phyloP scores from a whole-genome alignment of 2,797 vertebrate genomes.

The Meda fulgida region DNA sequence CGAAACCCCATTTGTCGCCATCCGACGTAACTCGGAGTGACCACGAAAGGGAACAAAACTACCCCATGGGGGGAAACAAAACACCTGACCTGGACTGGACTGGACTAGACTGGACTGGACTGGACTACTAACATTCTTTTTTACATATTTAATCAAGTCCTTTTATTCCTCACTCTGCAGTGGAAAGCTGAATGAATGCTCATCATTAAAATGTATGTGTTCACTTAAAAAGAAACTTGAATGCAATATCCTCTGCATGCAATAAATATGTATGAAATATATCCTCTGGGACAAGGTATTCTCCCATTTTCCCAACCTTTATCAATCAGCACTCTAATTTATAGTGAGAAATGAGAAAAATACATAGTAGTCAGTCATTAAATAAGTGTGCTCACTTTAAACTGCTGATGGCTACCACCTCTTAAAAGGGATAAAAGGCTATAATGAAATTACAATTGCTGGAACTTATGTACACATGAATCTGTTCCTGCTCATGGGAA shows the following conservation, averaged over 20 bases:
- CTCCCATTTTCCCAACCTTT: slow-evolving; percentile 4
- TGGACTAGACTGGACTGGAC: too few species aligned
- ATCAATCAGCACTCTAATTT: neutral
- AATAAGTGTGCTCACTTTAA: neutral
- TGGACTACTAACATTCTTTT: neutral
- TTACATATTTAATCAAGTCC: neutral
- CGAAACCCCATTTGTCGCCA: too few species aligned
- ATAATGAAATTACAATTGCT: neutral
- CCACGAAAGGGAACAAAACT: too few species aligned
- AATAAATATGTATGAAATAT: slow-evolving; percentile 3
- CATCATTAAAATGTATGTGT: slow-evolving; percentile 23
- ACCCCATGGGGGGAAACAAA: too few species aligned
- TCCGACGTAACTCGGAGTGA: too few species aligned
- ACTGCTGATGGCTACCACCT: neutral
- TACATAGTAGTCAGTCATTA: neutral
- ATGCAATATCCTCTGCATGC: too few species aligned
- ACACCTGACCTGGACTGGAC: too few species aligned
- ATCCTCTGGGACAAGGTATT: neutral
- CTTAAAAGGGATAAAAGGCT: neutral
- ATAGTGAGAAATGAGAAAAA: neutral
- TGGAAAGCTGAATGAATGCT: slow-evolving; percentile 30
- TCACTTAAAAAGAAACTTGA: slow-evolving; percentile 5
- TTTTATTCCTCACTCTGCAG: slow-evolving; percentile 1
- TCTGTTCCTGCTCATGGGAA: neutral
- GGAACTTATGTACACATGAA: neutral